Percentiles rank a stretch among this genome's conserved stretches.
phyloP scores from a whole-genome alignment of 2,797 vertebrate genomes.

The Enteromius trimaculatus region DNA sequence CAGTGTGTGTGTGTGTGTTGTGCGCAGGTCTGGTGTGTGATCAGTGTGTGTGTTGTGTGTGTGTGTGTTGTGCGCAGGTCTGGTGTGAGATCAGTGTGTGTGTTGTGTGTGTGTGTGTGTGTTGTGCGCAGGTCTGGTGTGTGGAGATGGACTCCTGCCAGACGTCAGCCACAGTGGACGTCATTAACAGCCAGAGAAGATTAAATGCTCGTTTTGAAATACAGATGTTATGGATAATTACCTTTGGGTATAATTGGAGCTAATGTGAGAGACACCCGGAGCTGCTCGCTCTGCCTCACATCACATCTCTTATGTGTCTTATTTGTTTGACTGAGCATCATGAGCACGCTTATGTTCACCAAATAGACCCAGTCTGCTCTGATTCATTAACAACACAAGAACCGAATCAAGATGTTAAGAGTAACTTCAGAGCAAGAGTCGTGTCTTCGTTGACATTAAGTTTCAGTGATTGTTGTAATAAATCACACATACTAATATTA shows the following conservation, averaged over 20 bases:
- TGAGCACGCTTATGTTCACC: slow-evolving; percentile 33
- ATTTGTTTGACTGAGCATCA: slow-evolving; percentile 13
- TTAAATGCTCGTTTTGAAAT: slow-evolving; percentile 40
- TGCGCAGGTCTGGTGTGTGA: neutral
- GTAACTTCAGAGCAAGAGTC: neutral
- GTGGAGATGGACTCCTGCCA: slow-evolving; percentile 30
- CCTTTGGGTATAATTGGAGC: slow-evolving; percentile 36
- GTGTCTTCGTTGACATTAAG: neutral
- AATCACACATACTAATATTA: neutral
- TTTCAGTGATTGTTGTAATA: neutral
- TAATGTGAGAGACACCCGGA: slow-evolving; percentile 24
- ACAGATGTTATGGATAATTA: slow-evolving; percentile 51
- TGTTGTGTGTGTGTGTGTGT: too few relatives aligned
- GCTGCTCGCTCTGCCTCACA: slow-evolving; percentile 7
- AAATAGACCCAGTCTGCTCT: slow-evolving; percentile 26
- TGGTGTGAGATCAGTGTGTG: neutral
- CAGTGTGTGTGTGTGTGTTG: too few relatives aligned
- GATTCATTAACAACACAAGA: slow-evolving; percentile 43
- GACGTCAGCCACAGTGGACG: slow-evolving; percentile 36
- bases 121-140: neutral
- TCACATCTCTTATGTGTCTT: slow-evolving; percentile 2
- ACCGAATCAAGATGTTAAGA: slow-evolving; percentile 9
- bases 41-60: neutral
- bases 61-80: too few relatives aligned
- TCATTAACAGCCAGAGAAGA: slow-evolving; percentile 46